A percentile compares a stretch with the other conserved stretches of the same genome.
Evolutionary conservation across 2,888 invertebrate genomes (phyloP).

Genomic region (Ormyrus rosae): DNA sequence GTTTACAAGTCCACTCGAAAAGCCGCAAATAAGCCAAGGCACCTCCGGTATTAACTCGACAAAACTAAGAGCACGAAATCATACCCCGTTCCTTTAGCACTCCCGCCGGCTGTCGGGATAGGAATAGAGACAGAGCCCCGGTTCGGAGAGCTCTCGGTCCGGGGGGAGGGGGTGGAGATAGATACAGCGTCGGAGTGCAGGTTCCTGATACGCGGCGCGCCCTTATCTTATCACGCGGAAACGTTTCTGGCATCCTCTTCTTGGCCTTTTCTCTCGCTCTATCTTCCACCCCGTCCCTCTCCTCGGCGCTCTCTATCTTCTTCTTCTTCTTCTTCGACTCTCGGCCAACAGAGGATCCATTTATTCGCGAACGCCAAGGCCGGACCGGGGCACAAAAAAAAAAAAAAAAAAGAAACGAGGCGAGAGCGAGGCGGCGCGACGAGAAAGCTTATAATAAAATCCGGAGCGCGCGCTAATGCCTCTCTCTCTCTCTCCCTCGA

Average conservation of each 20-base stretch:
- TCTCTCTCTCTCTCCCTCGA: not conserved
- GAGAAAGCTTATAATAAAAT: slow-evolving; percentile 15
- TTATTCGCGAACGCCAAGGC: slow-evolving; percentile 74
- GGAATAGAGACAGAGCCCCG: slow-evolving; percentile 3
- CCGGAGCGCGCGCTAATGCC: not conserved
- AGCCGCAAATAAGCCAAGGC: too few relatives aligned
- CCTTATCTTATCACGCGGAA: slow-evolving; percentile 73
- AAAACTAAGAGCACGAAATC: slow-evolving; percentile 17
- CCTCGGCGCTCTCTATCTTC: slow-evolving; percentile 24
- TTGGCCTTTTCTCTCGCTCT: slow-evolving; percentile 30
- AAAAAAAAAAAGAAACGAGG: not conserved
- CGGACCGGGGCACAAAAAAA: slow-evolving; percentile 50
- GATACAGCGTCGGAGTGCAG: slow-evolving; percentile 51
- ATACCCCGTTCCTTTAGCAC: slow-evolving; percentile 8
- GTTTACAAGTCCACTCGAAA: too few relatives aligned
- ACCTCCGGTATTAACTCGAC: not conserved
- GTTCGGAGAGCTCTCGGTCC: too few relatives aligned
- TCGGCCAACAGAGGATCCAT: slow-evolving; percentile 69
- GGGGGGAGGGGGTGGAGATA: not conserved
- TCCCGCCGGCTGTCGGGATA: not conserved
- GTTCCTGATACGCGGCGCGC: slow-evolving; percentile 61
- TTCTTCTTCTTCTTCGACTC: slow-evolving; percentile 32
- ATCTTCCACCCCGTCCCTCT: slow-evolving; percentile 28
- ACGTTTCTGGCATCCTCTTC: slow-evolving; percentile 64
- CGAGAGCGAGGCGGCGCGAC: not conserved